A percentile compares a stretch with the other conserved stretches of the same genome.
These are phyloP conservation scores for Anguilla marmorata DNA, from an alignment of 2,797 vertebrate species.

Conservation along the genomic window DNA sequence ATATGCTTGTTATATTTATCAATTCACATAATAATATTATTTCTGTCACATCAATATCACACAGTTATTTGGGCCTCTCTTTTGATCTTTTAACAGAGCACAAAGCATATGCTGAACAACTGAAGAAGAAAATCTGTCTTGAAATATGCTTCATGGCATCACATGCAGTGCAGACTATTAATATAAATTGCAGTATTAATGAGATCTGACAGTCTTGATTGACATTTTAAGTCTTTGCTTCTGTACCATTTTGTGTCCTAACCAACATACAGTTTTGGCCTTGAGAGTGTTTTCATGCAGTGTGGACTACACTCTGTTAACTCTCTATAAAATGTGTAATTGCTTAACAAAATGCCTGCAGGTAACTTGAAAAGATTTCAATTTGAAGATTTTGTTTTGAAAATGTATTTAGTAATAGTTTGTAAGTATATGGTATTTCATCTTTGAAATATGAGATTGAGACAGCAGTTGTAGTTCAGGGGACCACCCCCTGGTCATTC, in stretches of 20 bases:
- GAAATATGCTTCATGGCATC: constrained; percentile 9
- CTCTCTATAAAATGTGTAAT: neutral
- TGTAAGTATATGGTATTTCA: neutral
- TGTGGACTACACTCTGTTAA: neutral
- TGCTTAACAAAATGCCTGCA: neutral
- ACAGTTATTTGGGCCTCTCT: neutral
- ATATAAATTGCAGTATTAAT: neutral
- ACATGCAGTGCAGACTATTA: neutral
- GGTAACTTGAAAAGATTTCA: neutral
- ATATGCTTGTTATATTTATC: neutral
- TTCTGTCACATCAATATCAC: neutral
- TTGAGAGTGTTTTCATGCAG: neutral
- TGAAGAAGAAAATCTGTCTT: constrained; percentile 20
- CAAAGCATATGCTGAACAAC: constrained; percentile 1
- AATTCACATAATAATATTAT: neutral
- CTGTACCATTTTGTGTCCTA: neutral
- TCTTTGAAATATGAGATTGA: constrained; percentile 4
- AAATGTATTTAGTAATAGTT: neutral
- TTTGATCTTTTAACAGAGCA: neutral
- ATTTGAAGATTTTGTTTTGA: neutral
- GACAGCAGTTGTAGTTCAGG: neutral
- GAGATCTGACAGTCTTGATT: neutral
- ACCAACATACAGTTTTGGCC: neutral
- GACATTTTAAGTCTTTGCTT: neutral
- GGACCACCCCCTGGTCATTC: constrained; percentile 11